Conservation (phyloP, 2,113 vertebrate genomes). For the Dicrurus megarhynchus region DNA sequence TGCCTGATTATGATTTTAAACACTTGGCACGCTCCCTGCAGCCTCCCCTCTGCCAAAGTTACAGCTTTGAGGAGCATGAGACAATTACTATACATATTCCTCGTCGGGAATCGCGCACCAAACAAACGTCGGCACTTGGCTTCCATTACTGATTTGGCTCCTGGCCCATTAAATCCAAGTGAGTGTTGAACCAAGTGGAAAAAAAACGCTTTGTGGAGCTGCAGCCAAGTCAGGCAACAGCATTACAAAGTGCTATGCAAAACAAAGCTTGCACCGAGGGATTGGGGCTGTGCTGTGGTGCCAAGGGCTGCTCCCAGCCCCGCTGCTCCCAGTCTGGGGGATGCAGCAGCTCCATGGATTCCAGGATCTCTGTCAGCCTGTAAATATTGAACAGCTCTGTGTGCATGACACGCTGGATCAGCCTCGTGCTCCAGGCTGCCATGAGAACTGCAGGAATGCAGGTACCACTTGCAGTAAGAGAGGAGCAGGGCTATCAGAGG, state of each 20-base stretch:
- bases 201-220: slow-evolving; percentile 17
- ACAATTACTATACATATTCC: slow-evolving; percentile 30
- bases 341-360: neutral
- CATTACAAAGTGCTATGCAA: slow-evolving; percentile 61
- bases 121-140: slow-evolving; percentile 46
- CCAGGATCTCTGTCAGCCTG: neutral
- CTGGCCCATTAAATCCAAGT: slow-evolving; percentile 3
- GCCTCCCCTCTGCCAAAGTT: slow-evolving; percentile 33
- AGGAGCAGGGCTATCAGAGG: neutral
- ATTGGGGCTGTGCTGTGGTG: neutral
- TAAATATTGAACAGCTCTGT: neutral
- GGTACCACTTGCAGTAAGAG: rapidly evolving
- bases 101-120: slow-evolving; percentile 13
- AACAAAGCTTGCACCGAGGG: slow-evolving; percentile 35
- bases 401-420: rapidly evolving
- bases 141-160: slow-evolving; percentile 50
- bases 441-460: neutral
- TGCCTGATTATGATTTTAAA: slow-evolving; percentile 43
- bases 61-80: slow-evolving; percentile 53
- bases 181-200: slow-evolving; percentile 19
- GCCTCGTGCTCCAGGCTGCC: neutral
- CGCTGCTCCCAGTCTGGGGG: neutral
- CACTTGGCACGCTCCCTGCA: slow-evolving; percentile 12
- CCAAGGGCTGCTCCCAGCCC: slow-evolving; percentile 6
- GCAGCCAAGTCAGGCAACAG: slow-evolving; percentile 60